phyloP scores from a whole-genome alignment of 2,888 invertebrate species.

The Drosophila infuscata region DNA sequence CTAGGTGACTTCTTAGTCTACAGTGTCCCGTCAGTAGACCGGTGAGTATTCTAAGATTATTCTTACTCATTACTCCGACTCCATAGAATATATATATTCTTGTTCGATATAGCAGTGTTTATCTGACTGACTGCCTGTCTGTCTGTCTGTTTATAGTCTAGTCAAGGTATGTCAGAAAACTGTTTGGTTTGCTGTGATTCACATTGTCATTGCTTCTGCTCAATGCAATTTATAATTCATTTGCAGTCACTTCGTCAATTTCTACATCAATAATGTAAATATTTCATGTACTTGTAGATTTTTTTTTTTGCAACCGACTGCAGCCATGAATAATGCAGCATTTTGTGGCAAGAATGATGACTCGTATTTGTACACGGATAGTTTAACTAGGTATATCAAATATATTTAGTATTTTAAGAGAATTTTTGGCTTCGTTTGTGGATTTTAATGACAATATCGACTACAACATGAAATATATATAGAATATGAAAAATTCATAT shows the following conservation, averaged over 20 bases:
- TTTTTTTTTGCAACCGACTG: slow-evolving; percentile 37
- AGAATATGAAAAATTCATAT: not conserved
- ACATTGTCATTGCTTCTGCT: slow-evolving; percentile 21
- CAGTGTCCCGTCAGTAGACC: too few species aligned
- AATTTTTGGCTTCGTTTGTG: not conserved
- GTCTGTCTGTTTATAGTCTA: not conserved
- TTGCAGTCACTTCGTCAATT: slow-evolving; percentile 58
- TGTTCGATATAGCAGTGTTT: not conserved
- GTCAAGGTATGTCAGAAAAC: not conserved
- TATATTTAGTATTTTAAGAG: not conserved
- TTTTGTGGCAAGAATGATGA: slow-evolving; percentile 22
- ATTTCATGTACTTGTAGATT: slow-evolving; percentile 59
- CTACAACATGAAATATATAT: not conserved
- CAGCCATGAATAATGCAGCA: slow-evolving; percentile 49
- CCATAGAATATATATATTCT: not conserved
- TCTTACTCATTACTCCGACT: not conserved
- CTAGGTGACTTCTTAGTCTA: too few species aligned
- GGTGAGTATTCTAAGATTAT: too few species aligned
- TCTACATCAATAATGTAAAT: slow-evolving; percentile 64
- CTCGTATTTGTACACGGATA: not conserved
- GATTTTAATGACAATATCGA: not conserved
- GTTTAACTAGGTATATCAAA: not conserved
- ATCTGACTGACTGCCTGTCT: not conserved
- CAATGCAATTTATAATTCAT: slow-evolving; percentile 71
- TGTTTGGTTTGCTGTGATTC: slow-evolving; percentile 3